phyloP scores from a whole-genome alignment of 2,113 vertebrate genomes.

The Chunga burmeisteri region DNA sequence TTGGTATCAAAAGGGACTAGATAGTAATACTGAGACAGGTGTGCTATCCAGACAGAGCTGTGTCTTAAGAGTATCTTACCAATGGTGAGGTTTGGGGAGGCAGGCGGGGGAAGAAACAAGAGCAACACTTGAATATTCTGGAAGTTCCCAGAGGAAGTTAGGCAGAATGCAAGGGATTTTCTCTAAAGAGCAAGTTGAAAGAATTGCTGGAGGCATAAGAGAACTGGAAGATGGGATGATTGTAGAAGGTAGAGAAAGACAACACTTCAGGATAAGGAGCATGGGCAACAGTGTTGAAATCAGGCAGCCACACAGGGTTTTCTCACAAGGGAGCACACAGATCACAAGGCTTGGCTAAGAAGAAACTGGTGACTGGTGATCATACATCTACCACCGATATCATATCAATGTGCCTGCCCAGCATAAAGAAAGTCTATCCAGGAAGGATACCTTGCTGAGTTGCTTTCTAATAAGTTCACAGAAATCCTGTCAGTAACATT shows the following conservation, averaged over 20 bases:
- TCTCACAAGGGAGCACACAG: not conserved
- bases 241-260: not conserved
- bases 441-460: not conserved
- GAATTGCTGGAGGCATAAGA: not conserved
- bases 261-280: not conserved
- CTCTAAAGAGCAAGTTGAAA: not conserved
- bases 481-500: not conserved
- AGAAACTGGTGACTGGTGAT: not conserved
- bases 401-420: not conserved
- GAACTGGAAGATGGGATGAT: not conserved
- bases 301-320: rapidly evolving
- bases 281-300: not conserved
- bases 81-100: not conserved
- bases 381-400: not conserved
- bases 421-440: not conserved
- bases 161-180: not conserved
- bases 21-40: not conserved
- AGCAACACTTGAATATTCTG: not conserved
- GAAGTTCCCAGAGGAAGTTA: not conserved
- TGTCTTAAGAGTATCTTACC: not conserved
- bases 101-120: not conserved
- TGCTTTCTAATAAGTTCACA: not conserved
- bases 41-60: not conserved
- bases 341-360: not conserved
- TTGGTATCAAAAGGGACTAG: not conserved